Base-by-base conservation (phyloP, 2,797 vertebrate genomes). In the Rhinogobio ventralis region DNA sequence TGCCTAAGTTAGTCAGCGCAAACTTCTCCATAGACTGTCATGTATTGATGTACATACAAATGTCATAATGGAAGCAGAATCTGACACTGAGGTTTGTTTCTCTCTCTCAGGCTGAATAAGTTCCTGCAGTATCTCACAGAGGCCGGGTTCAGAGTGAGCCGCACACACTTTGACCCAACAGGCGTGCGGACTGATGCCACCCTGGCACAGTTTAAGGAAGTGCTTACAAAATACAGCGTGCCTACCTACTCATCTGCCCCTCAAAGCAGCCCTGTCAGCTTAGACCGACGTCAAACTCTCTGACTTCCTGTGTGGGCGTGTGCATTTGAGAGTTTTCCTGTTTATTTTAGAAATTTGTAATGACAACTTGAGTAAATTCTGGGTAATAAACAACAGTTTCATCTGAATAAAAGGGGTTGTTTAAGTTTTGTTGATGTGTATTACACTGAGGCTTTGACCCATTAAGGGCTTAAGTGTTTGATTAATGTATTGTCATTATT, bases 141-240 rank as follows among this genome's bases (percentile, higher is more conserved):
- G 91, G 97, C 97, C 0, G 97, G 98, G n/a, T 99, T 97, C 93
- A 94, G 96, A 87, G 98, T 98, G 39, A 97, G 97, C 74, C 96
- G 98, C 86, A 99, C 98, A 3, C 98, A 99, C 92, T 99, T 99
- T 7, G 98, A 99, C 88, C 98, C 98, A 0, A 99, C 97, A 6
- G 98, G 98, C 7, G 95, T 99, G 20, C 97, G 97, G 74, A 99
- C 98, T 0, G 95, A 96, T 0, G 98, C 97, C 0, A 96, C 96
- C 0, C 91, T 99, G 92, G 91, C 89, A 0, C 97, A 98, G 88
- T 97, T 99, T 71, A 99, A 98, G 85, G 93, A 96, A 0, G 92
- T 99, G 45, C 97, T 99, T 4, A 92, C 95, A 72, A 97, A 98
- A 89, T 96, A 99, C 94, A 99, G 98, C 86, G 94, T 94, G 0